Evolutionary conservation across 92 coral and sea anemone species (phyloP).

Genomic region (Palythoa heliodiscus): DNA sequence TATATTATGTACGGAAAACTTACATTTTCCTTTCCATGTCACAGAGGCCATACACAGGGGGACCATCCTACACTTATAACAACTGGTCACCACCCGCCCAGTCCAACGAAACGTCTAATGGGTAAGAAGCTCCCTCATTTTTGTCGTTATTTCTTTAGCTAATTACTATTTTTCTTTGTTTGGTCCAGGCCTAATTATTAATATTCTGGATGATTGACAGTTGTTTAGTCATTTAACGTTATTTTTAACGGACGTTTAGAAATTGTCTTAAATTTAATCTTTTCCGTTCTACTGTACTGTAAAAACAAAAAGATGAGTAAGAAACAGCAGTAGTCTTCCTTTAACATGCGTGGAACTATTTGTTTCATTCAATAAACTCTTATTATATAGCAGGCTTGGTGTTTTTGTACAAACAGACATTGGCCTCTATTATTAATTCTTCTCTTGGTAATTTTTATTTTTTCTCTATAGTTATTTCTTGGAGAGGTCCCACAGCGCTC

Average conservation of each 20-base stretch:
- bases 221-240: too few species aligned
- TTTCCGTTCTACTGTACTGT: too few species aligned
- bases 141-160: not conserved
- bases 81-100: conserved; percentile 99
- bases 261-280: too few species aligned
- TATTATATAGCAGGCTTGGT: too few species aligned
- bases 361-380: too few species aligned
- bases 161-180: not conserved
- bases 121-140: conserved; percentile 58
- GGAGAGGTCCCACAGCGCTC: conserved; percentile 99
- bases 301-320: too few species aligned
- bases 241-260: too few species aligned
- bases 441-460: not conserved
- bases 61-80: conserved; percentile 92
- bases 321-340: too few species aligned
- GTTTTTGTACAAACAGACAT: not conserved
- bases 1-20: not conserved
- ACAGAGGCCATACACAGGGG: conserved; percentile 93
- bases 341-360: too few species aligned
- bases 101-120: conserved; percentile 98
- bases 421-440: too few species aligned
- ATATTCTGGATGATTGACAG: too few species aligned
- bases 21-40: not conserved
- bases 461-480: conserved; percentile 74
- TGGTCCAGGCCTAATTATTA: not conserved